Percentiles rank a stretch among this genome's conserved stretches.
Conservation (phyloP, 2,888 invertebrate genomes). For the Lomographa bimaculata region DNA sequence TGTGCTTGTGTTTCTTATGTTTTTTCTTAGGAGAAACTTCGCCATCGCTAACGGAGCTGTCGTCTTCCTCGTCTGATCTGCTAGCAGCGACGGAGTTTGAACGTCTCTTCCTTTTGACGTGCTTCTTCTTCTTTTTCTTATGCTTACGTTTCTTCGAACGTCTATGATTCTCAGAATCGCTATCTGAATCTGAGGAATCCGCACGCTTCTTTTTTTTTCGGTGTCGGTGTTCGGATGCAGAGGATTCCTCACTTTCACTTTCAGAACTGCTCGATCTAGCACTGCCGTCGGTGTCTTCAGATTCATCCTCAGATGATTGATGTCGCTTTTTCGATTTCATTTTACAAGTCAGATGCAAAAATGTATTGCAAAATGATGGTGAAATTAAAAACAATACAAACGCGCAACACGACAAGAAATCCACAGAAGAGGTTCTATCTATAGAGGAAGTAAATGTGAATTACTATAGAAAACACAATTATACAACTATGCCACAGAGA, state of each 20-base stretch:
- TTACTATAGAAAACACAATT: too few relatives aligned
- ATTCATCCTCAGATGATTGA: slow-evolving; percentile 69
- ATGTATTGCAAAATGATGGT: too few relatives aligned
- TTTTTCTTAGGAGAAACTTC: slow-evolving; percentile 71
- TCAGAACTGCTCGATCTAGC: slow-evolving; percentile 67
- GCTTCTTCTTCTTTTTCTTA: slow-evolving; percentile 81
- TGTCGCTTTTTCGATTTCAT: slow-evolving; percentile 77
- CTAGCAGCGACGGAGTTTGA: slow-evolving; percentile 56
- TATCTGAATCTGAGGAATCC: slow-evolving; percentile 70
- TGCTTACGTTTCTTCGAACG: slow-evolving; percentile 76
- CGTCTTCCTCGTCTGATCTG: slow-evolving; percentile 50
- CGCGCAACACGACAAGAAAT: too few relatives aligned
- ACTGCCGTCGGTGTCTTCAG: slow-evolving; percentile 66
- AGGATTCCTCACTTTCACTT: slow-evolving; percentile 72
- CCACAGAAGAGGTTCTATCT: too few relatives aligned
- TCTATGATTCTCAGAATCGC: slow-evolving; percentile 67
- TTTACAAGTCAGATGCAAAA: too few relatives aligned
- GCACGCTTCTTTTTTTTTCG: slow-evolving; percentile 76
- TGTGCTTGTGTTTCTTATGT: slow-evolving; percentile 74
- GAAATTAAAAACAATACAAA: too few relatives aligned
- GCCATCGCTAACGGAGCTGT: slow-evolving; percentile 65
- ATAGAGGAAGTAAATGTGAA: too few relatives aligned
- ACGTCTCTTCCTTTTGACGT: slow-evolving; percentile 71
- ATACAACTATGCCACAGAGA: too few relatives aligned
- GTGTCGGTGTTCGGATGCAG: slow-evolving; percentile 63